These are phyloP conservation scores for Andinoacara biseriatus DNA, from an alignment of 2,113 vertebrate species.

Conservation along the genomic window DNA sequence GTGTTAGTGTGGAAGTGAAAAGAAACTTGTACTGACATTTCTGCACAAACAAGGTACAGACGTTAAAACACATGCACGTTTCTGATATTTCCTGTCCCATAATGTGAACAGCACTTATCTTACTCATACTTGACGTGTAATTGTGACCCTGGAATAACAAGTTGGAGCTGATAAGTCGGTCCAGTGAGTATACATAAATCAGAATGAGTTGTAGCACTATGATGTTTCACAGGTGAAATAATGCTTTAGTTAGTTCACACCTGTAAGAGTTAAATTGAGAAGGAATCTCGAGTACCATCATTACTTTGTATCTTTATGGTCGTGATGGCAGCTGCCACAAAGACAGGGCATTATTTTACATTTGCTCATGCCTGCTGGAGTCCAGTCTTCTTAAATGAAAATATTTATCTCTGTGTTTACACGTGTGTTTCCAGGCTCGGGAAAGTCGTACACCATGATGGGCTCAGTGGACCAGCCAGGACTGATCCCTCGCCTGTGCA, in stretches of 20 bases:
- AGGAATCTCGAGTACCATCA: not conserved
- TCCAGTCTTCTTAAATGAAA: not conserved
- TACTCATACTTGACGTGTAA: not conserved
- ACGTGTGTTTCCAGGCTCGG: conserved; percentile 85
- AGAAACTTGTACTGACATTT: not conserved
- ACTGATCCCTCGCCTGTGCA: conserved; percentile 94
- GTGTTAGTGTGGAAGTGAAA: conserved; percentile 16
- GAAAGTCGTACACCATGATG: conserved; percentile 99
- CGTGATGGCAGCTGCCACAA: not conserved
- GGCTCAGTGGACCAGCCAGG: conserved; percentile 94
- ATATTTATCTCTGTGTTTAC: not conserved
- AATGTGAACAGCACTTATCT: not conserved
- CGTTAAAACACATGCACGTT: not conserved
- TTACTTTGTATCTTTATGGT: not conserved
- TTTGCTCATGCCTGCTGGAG: not conserved
- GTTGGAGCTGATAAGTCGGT: not conserved
- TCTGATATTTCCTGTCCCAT: not conserved
- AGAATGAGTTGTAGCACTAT: not conserved
- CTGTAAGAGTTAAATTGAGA: not conserved
- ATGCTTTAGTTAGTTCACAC: not conserved
- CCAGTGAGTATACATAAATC: not conserved
- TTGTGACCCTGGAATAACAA: not conserved
- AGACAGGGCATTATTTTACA: not conserved
- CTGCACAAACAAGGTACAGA: too few species aligned
- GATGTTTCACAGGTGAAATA: not conserved